Base-by-base conservation (phyloP, 2,113 vertebrate genomes). In the Collichthys lucidus region DNA sequence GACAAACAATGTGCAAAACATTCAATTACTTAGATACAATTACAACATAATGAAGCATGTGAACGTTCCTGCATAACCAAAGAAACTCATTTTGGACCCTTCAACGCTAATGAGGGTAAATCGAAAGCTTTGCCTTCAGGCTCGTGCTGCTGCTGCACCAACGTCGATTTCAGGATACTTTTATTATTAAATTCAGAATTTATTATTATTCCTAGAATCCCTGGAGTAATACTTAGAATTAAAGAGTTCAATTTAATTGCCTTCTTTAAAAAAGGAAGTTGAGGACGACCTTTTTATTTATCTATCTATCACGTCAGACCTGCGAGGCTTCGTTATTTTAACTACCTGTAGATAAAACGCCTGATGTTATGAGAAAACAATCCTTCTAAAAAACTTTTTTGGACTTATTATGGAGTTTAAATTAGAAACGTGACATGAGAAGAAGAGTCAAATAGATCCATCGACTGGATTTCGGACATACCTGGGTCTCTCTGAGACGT, bases 401-500 rank as follows among this genome's bases (percentile, higher is more conserved):
- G 24, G 17, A 52, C 40, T 44, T 3, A 8, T 49, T 47, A 22
- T 35, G 2, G 19, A 67, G 29, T 52, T 50, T 0, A 73, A 35
- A 68, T 40, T 1, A 22, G 5, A 19, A 29, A 31, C 31, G 5
- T 1, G 22, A 10, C 0, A 47, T 29, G 29, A 4, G 29, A 26
- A 26, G 26, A 26, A 26, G 26, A 26, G 29, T 29, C 29, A 3
- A 29, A 26, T 26, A 4, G 29, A 4, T 29, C 29, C 29, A 29
- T 29, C 4, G 60, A 12, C 7, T 26, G 17, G 9, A 24, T 46
- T 55, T 6, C 0, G n/a, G 44, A 47, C 94, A 86, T 90, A 98
- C 98, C 97, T 22, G 96, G 94, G 75, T 96, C 97, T 94, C 98
- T 96, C 52, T 95, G 94, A 9, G 96, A 96, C 19, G 96, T 98